Evolutionary conservation across 2,888 invertebrate species (phyloP), one percentile per base, ranked within the genome.

Genomic region (Aelia acuminata): DNA sequence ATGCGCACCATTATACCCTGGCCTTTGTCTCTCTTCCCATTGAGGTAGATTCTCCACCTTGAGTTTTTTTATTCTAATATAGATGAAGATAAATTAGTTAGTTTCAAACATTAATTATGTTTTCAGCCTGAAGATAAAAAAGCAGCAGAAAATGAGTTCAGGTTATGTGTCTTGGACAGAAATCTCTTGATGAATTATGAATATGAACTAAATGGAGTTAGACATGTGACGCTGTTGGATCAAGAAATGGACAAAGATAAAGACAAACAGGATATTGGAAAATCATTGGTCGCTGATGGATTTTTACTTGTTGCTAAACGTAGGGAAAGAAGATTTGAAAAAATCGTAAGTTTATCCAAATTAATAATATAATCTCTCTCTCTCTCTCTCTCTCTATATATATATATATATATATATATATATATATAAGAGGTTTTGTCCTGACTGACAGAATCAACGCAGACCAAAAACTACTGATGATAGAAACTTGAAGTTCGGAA

Each of bases 101-200:
- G 0, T 49, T 49, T 80, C 15, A 39, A 20, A 39, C 22, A n/a
- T 84, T 31, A 22, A 31, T 49, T 31, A 26, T 3, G 31, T 4
- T 26, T 70, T 26, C 91, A 95, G 94, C 93, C 93, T 63, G 98
- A 99, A 90, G 96, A 96, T 91, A 94, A 95, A 90, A 94, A 94
- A 49, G 95, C 96, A 91, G 97, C 98, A 0, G 93, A 96, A 50
- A 94, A 94, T 89, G 94, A 94, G 2, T 94, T 97, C 91, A 94
- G 93, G 48, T 92, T 94, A 22, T 95, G 95, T 89, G 93, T 94
- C 13, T 93, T 95, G 90, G 96, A 96, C 92, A 95, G 95, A 91
- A 96, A 96, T 91, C 93, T 98, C 89, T 93, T 96, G 89, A 93
- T 98, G 89, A 98, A 98, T 92, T 94, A 96, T 53, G 98, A 99